Conservation (phyloP, 1,140 invertebrate species). For the Drosophila triauraria region DNA sequence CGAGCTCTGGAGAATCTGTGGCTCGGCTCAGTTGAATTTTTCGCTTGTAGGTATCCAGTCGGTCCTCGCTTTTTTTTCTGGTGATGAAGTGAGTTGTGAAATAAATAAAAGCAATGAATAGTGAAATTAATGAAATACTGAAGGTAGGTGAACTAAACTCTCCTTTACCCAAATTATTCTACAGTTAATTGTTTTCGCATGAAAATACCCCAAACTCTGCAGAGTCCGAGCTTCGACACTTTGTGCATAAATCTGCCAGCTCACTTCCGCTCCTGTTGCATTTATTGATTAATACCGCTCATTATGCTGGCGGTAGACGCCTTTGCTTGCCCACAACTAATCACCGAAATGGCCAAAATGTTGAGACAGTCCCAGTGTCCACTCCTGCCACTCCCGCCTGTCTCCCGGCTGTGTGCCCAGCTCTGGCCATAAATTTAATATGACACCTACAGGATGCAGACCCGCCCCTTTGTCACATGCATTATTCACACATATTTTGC, state of each 20-base stretch:
- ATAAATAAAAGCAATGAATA: background rate
- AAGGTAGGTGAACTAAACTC: background rate
- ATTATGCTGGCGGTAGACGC: slow-evolving; percentile 25
- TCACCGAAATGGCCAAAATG: slow-evolving; percentile 54
- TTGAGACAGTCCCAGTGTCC: slow-evolving; percentile 35
- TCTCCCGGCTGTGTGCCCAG: slow-evolving; percentile 42
- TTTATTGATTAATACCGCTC: slow-evolving; percentile 45
- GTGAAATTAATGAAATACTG: background rate
- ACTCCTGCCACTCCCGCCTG: slow-evolving; percentile 26
- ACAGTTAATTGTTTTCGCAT: too few species aligned
- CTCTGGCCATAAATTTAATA: slow-evolving; percentile 75
- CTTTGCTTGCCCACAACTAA: slow-evolving; percentile 42
- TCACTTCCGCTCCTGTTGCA: slow-evolving; percentile 8
- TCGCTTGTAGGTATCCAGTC: background rate
- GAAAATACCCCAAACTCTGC: too few species aligned
- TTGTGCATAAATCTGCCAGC: background rate
- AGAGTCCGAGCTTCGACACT: background rate
- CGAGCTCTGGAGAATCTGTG: background rate
- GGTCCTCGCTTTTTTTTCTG: background rate
- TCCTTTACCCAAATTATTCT: too few species aligned
- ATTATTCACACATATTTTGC: slow-evolving; percentile 82
- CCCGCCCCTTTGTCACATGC: slow-evolving; percentile 49
- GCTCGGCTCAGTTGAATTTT: slow-evolving; percentile 15
- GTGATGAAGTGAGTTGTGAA: slow-evolving; percentile 1
- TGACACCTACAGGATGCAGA: slow-evolving; percentile 62